Base-by-base conservation (phyloP, 2,113 vertebrate species). In the Oenanthe oenanthe region DNA sequence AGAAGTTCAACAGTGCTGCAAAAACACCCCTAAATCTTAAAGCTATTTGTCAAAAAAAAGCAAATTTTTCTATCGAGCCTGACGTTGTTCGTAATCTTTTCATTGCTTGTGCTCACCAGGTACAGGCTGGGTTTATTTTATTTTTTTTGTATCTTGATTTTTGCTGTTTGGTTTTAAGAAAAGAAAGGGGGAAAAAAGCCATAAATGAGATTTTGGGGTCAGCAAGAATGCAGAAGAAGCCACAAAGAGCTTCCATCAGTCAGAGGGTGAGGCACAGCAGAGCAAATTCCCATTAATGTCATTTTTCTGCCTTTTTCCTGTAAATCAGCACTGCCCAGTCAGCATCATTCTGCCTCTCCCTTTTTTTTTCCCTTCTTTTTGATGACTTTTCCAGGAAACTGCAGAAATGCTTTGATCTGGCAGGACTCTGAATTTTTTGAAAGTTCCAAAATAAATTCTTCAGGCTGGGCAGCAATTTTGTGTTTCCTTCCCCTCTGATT, bases 401-500 rank as follows among this genome's bases (percentile, higher is more conserved):
- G 88, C 79, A 88, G 81, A 87, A 83, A 34, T 21, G 48, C 88
- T 93, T 97, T 93, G 81, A 95, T 95, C 82, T 83, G 83, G 77
- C 79, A 89, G 51, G 8, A 45, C 73, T 45, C 60, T 58, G 9
- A 61, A 34, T 22, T 89, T 61, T 61, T 21, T 20, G 10, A 9
- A 66, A 65, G 85, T 18, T 93, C 93, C 93, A 93, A 93, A 94
- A 85, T 54, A 91, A 93, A 92, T 94, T 92, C 70, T 91, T 95
- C 76, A 79, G 89, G 38, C 92, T 61, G 71, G 95, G 83, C 89
- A 95, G 91, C 18, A 28, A 82, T 77, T 85, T 70, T 67, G 34
- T 15, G 74, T 93, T 96, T 96, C 96, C 96, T 96, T 96, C 94
- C 95, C 70, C 24, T 89, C 62, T n/a, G 80, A 72, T 25, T 92